A percentile compares a stretch with the other conserved stretches of the same genome.
phyloP scores from a whole-genome alignment of 2,888 invertebrate species.

The Chelonus formosanus region DNA sequence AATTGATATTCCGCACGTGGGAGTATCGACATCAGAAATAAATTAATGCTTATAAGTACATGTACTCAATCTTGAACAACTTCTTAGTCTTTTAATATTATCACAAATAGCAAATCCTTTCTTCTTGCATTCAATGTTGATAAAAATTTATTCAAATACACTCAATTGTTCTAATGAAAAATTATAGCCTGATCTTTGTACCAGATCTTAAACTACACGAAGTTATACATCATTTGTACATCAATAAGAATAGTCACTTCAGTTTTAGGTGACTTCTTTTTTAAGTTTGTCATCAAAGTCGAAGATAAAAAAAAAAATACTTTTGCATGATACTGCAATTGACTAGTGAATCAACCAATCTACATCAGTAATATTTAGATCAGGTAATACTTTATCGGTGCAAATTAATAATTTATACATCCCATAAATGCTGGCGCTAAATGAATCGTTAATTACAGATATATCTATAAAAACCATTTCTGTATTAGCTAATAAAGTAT shows the following conservation, averaged over 20 bases:
- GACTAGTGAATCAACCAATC: conserved; percentile 77
- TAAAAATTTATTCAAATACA: conserved; percentile 44
- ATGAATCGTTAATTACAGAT: conserved; percentile 59
- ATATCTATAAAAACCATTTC: conserved; percentile 48
- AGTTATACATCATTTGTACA: conserved; percentile 69
- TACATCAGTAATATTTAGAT: conserved; percentile 73
- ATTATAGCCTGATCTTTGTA: conserved; percentile 64
- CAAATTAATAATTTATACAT: conserved; percentile 71
- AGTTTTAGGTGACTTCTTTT: conserved; percentile 53
- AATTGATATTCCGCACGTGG: conserved; percentile 54
- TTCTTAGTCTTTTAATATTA: conserved; percentile 72
- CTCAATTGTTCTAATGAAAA: conserved; percentile 46
- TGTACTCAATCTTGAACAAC: conserved; percentile 69
- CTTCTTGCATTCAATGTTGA: conserved; percentile 62
- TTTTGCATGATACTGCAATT: conserved; percentile 72
- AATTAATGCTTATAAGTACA: conserved; percentile 73
- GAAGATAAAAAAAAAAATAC: conserved; percentile 75
- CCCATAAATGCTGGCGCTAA: conserved; percentile 65
- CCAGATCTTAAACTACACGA: conserved; percentile 71
- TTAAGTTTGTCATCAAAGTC: conserved; percentile 72
- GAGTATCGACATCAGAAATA: conserved; percentile 68
- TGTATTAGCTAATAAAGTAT: conserved; percentile 54
- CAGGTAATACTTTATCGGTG: conserved; percentile 73
- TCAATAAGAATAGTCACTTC: conserved; percentile 70
- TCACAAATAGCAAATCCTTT: conserved; percentile 69